Percentiles rank a stretch among this genome's conserved stretches.
These are phyloP conservation scores for Aphidius colemani DNA, from an alignment of 2,888 invertebrate species.

Conservation along the genomic window DNA sequence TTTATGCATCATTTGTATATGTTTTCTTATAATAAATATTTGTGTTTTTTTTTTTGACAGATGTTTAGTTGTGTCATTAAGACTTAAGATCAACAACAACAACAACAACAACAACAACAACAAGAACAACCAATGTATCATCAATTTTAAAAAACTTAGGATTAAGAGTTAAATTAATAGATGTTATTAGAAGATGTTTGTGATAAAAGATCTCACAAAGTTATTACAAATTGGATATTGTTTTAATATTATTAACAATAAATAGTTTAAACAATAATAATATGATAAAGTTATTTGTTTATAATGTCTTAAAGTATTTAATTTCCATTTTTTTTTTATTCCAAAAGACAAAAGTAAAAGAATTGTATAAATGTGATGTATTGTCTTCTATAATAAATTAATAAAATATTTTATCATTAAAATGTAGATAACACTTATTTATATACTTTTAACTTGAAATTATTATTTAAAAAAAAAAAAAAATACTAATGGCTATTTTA, in stretches of 20 bases:
- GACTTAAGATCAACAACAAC: slow-evolving; percentile 45
- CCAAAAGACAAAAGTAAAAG: too few relatives aligned
- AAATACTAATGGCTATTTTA: too few relatives aligned
- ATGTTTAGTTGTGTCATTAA: slow-evolving; percentile 56
- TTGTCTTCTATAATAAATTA: slow-evolving; percentile 30
- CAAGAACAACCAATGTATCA: slow-evolving; percentile 38
- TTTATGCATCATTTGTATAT: too few relatives aligned
- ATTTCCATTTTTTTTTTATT: too few relatives aligned
- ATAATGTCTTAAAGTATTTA: too few relatives aligned
- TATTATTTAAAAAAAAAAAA: too few relatives aligned
- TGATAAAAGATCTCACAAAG: slow-evolving; percentile 66
- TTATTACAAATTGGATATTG: slow-evolving; percentile 91
- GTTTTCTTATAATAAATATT: background rate
- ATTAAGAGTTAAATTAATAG: slow-evolving; percentile 42
- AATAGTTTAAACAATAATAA: too few relatives aligned
- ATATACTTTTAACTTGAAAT: too few relatives aligned
- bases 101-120: slow-evolving; percentile 40
- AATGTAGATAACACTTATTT: background rate
- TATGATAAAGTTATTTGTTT: too few relatives aligned
- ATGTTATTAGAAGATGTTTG: slow-evolving; percentile 52
- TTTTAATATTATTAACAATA: slow-evolving; percentile 86
- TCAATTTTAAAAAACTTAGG: slow-evolving; percentile 52
- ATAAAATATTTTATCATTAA: background rate
- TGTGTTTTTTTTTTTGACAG: slow-evolving; percentile 37
- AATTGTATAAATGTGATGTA: slow-evolving; percentile 6